Evolutionary conservation across 2,888 invertebrate species (phyloP).

Genomic region (Plemyria rubiginata): DNA sequence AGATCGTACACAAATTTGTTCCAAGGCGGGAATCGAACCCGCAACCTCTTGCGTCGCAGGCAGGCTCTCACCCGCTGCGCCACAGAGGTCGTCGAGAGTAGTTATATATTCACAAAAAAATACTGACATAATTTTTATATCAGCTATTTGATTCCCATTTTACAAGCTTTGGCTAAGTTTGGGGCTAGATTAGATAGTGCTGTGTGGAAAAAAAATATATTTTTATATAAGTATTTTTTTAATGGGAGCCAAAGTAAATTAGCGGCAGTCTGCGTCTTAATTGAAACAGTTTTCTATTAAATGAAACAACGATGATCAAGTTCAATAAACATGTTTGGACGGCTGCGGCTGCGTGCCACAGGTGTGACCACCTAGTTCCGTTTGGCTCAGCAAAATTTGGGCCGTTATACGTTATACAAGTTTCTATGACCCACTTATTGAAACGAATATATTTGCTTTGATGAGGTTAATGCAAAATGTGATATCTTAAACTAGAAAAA

Average conservation of each 20-base stretch:
- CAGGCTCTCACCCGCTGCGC: too few species aligned
- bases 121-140: too few species aligned
- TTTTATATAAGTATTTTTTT: too few species aligned
- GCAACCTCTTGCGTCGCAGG: too few species aligned
- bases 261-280: constrained; percentile 37
- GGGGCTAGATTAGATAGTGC: too few species aligned
- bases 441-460: constrained; percentile 38
- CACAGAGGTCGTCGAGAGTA: too few species aligned
- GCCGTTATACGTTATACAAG: constrained; percentile 73
- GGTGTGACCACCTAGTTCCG: constrained; percentile 64
- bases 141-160: too few species aligned
- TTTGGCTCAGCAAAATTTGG: constrained; percentile 65
- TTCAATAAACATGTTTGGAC: constrained; percentile 66
- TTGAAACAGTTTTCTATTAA: constrained; percentile 55
- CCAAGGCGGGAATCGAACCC: too few species aligned
- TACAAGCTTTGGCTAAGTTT: too few species aligned
- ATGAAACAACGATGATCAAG: constrained; percentile 46
- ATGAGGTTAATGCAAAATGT: constrained; percentile 41
- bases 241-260: constrained; percentile 12
- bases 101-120: too few species aligned
- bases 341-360: constrained; percentile 68
- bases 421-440: constrained; percentile 71
- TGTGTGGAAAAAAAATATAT: too few species aligned
- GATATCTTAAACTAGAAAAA: constrained; percentile 20
- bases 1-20: too few species aligned